phyloP scores from a whole-genome alignment of 2,888 invertebrate species.

The Microdon myrmicae region DNA sequence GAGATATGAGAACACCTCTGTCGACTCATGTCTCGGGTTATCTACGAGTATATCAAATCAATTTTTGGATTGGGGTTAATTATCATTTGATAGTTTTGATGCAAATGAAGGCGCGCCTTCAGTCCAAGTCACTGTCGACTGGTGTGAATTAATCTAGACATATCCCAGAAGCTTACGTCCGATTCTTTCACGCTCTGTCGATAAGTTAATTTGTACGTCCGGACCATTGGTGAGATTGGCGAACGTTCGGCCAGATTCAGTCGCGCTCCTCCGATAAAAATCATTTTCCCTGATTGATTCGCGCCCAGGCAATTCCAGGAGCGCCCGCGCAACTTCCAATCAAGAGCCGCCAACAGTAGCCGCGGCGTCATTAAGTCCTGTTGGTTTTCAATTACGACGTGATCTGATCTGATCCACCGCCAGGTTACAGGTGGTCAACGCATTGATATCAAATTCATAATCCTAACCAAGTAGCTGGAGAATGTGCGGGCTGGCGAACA shows the following conservation, averaged over 20 bases:
- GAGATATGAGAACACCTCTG: too few relatives aligned
- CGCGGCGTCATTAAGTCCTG: conserved; percentile 50
- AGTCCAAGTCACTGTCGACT: too few relatives aligned
- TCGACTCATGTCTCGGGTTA: too few relatives aligned
- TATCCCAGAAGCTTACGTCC: conserved; percentile 39
- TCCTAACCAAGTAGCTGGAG: conserved; percentile 45
- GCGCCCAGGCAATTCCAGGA: conserved; percentile 22
- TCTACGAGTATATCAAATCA: too few relatives aligned
- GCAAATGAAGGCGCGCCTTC: too few relatives aligned
- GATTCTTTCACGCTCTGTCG: conserved; percentile 36
- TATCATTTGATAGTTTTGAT: too few relatives aligned
- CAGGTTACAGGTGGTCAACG: conserved; percentile 43
- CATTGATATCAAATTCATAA: conserved; percentile 51
- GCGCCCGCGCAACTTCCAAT: conserved; percentile 36
- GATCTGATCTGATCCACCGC: conserved; percentile 49
- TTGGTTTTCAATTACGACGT: conserved; percentile 52
- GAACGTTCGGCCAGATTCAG: conserved; percentile 22
- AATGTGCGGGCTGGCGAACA: too few relatives aligned
- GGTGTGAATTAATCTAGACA: too few relatives aligned
- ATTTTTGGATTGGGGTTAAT: too few relatives aligned
- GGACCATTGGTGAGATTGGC: conserved; percentile 25
- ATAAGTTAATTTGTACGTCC: conserved; percentile 43
- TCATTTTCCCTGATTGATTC: conserved; percentile 43
- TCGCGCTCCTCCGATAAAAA: conserved; percentile 38
- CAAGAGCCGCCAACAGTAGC: conserved; percentile 45